Evolutionary conservation across 2,113 vertebrate genomes (phyloP), one percentile per base, ranked within the genome.

Genomic region (Polyodon spathula): DNA sequence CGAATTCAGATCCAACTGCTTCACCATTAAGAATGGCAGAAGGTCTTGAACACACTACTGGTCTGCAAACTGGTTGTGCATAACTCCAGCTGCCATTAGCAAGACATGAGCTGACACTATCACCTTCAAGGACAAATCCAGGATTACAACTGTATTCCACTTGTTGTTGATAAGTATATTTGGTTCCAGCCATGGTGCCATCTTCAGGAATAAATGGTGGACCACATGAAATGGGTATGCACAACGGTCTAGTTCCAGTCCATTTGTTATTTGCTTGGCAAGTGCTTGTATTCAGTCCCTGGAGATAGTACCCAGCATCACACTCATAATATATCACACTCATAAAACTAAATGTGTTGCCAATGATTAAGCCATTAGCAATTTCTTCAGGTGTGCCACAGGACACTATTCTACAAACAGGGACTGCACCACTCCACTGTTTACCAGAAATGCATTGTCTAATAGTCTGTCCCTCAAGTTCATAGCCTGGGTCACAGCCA

Each of bases 11-110:
- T 37, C 91, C 93, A 16, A 65, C 59, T 14, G 72, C 69, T 53
- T 46, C 73, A 0, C 91, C 93, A 15, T 93, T 88, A 56, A 64
- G 41, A 68, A 93, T 63, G 8, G 66, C 63, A 0, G 71, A 65
- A 0, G 81, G 94, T 50, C 67, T 67, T n/a, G 85, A 64, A 50
- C 96, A 99, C 8, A 42, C 74, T 52, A 89, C 71, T 6, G 84
- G 78, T 27, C 79, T 68, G 61, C 96, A 99, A 41, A 66, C 50
- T 1, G 85, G 88, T 57, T 78, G 40, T 1, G 59, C 40, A 39
- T 88, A 88, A 73, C 90, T 97, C 96, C 96, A 99, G 63, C 72
- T 90, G 51, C 93, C 90, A 6, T 93, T 85, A 39, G 81, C 84
- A 67, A 90, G 90, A 66, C 96, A 99, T 41, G 88, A 60, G 56